These are phyloP conservation scores for Cyclargus thomasi DNA, from an alignment of 1,140 invertebrate genomes.

Conservation along the genomic window DNA sequence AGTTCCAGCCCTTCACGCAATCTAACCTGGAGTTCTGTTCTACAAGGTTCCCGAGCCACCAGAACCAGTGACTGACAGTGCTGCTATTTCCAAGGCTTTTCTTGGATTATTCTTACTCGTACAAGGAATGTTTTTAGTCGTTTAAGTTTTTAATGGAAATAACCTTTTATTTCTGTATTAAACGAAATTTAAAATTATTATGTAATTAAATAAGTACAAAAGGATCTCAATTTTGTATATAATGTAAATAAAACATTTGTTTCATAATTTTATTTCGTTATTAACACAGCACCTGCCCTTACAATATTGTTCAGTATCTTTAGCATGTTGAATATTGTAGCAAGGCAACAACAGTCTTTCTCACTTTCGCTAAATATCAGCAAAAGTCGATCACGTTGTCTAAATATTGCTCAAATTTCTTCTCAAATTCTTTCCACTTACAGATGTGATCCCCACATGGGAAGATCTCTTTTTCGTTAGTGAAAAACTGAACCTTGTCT, in stretches of 20 bases:
- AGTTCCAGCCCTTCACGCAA: conserved; percentile 37
- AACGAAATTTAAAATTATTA: too few species aligned
- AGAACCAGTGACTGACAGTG: conserved; percentile 17
- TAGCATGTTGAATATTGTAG: too few species aligned
- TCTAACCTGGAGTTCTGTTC: conserved; percentile 46
- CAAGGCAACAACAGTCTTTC: not conserved
- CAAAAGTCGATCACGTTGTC: conserved; percentile 28
- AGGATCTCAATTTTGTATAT: not conserved
- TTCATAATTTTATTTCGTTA: not conserved
- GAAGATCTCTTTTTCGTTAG: conserved; percentile 30
- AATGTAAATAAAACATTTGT: not conserved
- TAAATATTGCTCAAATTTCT: conserved; percentile 25
- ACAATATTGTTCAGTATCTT: too few species aligned
- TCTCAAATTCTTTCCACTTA: conserved; percentile 26
- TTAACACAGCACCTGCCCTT: not conserved
- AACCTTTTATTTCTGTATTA: too few species aligned
- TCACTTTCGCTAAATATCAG: not conserved
- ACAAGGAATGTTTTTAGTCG: not conserved
- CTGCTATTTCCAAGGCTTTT: not conserved
- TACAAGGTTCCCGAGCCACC: conserved; percentile 21
- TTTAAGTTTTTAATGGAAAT: too few species aligned
- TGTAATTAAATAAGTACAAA: not conserved
- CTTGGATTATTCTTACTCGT: not conserved
- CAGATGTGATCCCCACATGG: conserved; percentile 24
- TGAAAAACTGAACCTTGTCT: conserved; percentile 28